phyloP scores from a whole-genome alignment of 2,113 vertebrate species.

The Xiphophorus maculatus region DNA sequence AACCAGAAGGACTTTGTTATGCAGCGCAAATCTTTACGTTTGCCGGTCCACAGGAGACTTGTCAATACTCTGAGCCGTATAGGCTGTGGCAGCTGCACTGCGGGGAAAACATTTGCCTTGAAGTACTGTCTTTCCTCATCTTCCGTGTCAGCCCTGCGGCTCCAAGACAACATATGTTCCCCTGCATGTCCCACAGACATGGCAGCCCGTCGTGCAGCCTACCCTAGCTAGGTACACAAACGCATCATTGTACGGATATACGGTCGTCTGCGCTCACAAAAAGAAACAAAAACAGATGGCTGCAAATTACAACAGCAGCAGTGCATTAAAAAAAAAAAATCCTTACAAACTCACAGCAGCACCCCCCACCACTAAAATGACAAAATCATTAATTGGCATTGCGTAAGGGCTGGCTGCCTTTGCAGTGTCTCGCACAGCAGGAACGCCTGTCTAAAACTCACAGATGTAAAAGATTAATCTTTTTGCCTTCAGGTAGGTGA shows the following conservation, averaged over 20 bases:
- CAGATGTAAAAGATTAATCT: conserved; percentile 87
- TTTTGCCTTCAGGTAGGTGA: conserved; percentile 85
- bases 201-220: conserved; percentile 82
- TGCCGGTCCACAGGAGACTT: conserved; percentile 90
- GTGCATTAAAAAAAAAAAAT: conserved; percentile 82
- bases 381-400: conserved; percentile 94
- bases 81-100: conserved; percentile 94
- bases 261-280: conserved; percentile 20
- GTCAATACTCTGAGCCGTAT: conserved; percentile 91
- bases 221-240: conserved; percentile 77
- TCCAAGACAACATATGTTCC: conserved; percentile 97
- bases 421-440: conserved; percentile 85
- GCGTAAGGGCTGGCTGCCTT: conserved; percentile 82
- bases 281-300: conserved; percentile 88
- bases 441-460: conserved; percentile 84
- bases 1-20: conserved; percentile 41
- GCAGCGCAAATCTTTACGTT: conserved; percentile 85
- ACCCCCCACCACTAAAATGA: conserved; percentile 85
- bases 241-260: conserved; percentile 84
- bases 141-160: conserved; percentile 97
- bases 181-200: conserved; percentile 93
- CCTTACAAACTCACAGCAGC: conserved; percentile 83
- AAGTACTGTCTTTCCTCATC: conserved; percentile 97
- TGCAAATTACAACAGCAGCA: conserved; percentile 87
- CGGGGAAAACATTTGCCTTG: conserved; percentile 97